Evolutionary conservation across 2,888 invertebrate species (phyloP), one percentile per base, ranked within the genome.

Genomic region (Neocrepidodera transversa): DNA sequence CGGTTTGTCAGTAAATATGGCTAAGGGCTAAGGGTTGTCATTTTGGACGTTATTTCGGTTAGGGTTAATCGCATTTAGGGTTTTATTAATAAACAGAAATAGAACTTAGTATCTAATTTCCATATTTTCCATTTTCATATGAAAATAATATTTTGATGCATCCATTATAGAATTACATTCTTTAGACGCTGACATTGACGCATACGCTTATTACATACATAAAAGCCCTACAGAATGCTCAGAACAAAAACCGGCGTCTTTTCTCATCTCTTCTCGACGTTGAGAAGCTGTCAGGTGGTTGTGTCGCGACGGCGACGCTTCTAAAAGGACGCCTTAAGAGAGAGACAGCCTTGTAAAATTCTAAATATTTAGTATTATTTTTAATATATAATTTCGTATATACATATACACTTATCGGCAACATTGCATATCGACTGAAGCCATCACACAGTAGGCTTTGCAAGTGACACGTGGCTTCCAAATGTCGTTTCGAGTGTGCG

Each of bases 361-460:
- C n/a, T n/a, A n/a, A n/a, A n/a, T n/a, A n/a, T n/a, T n/a, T n/a
- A n/a, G n/a, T n/a, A n/a, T n/a, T n/a, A n/a, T n/a, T n/a, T n/a
- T n/a, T n/a, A n/a, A n/a, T n/a, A n/a, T n/a, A n/a, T n/a, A n/a
- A n/a, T n/a, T n/a, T n/a, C n/a, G n/a, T n/a, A n/a, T n/a, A n/a
- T n/a, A n/a, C n/a, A n/a, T n/a, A n/a, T n/a, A n/a, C n/a, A n/a
- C n/a, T n/a, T n/a, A n/a, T 5, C n/a, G 51, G 45, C 58, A 54
- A 56, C 48, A 32, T 52, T 30, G 53, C 48, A 35, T 35, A 26
- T 3, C 23, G 36, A 20, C 10, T 26, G 28, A 36, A 20, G 50
- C 48, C 50, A 49, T 53, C 48, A 32, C 26, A 47, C 42, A 36
- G 13, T n/a, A n/a, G 62, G 52, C 42, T 59, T 56, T 62, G 62